Evolutionary conservation across 2,888 invertebrate species (phyloP), one percentile per base, ranked within the genome.

Genomic region (Leptodirus hochenwartii): DNA sequence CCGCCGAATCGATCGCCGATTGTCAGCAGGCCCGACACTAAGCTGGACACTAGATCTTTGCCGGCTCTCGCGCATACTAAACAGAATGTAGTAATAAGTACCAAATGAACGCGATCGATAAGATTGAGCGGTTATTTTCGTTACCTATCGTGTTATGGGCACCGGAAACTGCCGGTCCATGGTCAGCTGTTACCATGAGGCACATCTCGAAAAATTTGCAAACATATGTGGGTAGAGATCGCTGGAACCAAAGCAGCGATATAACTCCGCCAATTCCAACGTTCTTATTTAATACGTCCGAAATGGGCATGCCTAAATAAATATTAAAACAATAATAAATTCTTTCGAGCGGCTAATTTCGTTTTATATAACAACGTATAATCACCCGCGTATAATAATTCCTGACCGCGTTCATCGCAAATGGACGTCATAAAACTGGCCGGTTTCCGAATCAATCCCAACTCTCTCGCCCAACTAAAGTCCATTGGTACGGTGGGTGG

Each of bases 401-500:
- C 96, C 50, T 95, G 91, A 6, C 98, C 98, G 39, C 98, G 68
- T 59, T 98, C 98, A 58, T 98, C 98, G 52, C 96, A 96, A 46
- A 98, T 99, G 10, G 90, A 90, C 12, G 96, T 95, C 81, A 99
- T 96, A 59, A 98, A 98, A 2, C 93, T 93, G 0, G 98, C 96
- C 22, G 98, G 98, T 51, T 98, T 98, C 20, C 98, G 71, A 49
- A 98, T 99, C 5, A 99, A 62, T 9, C 98, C 98, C 35, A 99
- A 63, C 61, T 99, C 96, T 55, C 87, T 70, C 0, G 96, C 96
- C 96, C 96, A 98, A 37, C 80, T 85, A 56, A 88, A 98, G 56
- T 98, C 96, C 96, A 98, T 96, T 5, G 96, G 96, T n/a, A 98
- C 95, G 11, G 96, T 95, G 2, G 98, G 98, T 17, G 98, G 98